Conservation (phyloP, 2,888 invertebrate genomes). For the Plagodis pulveraria region DNA sequence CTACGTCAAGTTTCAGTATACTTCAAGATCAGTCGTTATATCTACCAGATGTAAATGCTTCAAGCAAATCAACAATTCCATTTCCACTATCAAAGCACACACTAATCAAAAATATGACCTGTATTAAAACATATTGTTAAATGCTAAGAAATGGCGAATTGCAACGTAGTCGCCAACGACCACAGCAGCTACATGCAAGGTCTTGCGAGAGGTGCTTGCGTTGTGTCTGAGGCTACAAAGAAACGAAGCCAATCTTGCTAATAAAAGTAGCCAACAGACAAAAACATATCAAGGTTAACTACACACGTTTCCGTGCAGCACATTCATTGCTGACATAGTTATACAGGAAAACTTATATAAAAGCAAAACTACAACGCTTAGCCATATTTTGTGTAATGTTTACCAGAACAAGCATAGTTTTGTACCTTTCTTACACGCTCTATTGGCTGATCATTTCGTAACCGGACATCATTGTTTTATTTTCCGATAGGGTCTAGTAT, state of each 20-base stretch:
- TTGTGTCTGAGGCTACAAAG: constrained; percentile 38
- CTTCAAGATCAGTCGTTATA: no score
- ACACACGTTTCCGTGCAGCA: constrained; percentile 39
- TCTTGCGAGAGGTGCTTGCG: constrained; percentile 51
- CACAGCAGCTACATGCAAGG: constrained; percentile 57
- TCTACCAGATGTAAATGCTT: no score
- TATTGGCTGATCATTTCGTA: constrained; percentile 64
- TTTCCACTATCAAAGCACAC: no score
- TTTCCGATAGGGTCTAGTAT: constrained; percentile 46
- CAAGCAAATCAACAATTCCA: no score
- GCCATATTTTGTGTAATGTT: constrained; percentile 18
- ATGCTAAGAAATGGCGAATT: constrained; percentile 53
- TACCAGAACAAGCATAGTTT: constrained; percentile 19
- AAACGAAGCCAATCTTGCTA: constrained; percentile 43
- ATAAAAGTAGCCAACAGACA: constrained; percentile 44
- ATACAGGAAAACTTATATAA: constrained; percentile 35
- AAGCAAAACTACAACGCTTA: constrained; percentile 26
- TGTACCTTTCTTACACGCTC: constrained; percentile 62
- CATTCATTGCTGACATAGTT: constrained; percentile 31
- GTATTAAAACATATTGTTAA: constrained; percentile 44
- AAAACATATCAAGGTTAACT: constrained; percentile 47
- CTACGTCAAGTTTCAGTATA: no score
- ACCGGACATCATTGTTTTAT: constrained; percentile 65
- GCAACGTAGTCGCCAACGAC: constrained; percentile 33
- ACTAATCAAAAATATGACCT: constrained; percentile 19